Percentiles rank a stretch among this genome's conserved stretches.
Conservation (phyloP, 2,888 invertebrate species). For the Pollenia griseotomentosa region DNA sequence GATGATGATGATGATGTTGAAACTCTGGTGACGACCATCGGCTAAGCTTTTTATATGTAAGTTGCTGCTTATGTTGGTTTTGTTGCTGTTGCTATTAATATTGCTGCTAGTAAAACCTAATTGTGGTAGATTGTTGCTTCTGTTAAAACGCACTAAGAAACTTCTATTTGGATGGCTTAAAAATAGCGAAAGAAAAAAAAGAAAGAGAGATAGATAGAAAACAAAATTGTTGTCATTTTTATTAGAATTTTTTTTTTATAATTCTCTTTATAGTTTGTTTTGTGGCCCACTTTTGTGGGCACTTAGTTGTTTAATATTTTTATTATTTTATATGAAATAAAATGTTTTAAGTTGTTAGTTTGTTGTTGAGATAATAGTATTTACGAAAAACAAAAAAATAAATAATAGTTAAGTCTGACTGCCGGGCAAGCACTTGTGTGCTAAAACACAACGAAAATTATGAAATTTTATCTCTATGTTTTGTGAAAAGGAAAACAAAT, state of each 20-base stretch:
- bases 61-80: background rate
- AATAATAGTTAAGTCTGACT: background rate
- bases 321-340: background rate
- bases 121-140: conserved; percentile 68
- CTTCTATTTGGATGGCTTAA: conserved; percentile 81
- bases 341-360: background rate
- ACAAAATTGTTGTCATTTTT: conserved; percentile 8
- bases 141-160: conserved; percentile 78
- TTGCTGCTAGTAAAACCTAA: conserved; percentile 50
- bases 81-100: conserved; percentile 15
- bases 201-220: too few species aligned
- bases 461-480: background rate
- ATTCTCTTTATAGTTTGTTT: conserved; percentile 19
- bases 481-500: background rate
- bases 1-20: conserved; percentile 74
- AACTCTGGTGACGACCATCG: conserved; percentile 28
- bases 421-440: background rate
- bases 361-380: conserved; percentile 3
- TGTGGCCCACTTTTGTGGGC: background rate
- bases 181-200: conserved; percentile 29
- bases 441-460: background rate
- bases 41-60: conserved; percentile 6
- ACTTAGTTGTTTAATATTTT: conserved; percentile 41
- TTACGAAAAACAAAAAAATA: too few species aligned
- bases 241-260: conserved; percentile 31